Conservation (phyloP, 1,140 invertebrate genomes). For the Drosophila paulistorum region DNA sequence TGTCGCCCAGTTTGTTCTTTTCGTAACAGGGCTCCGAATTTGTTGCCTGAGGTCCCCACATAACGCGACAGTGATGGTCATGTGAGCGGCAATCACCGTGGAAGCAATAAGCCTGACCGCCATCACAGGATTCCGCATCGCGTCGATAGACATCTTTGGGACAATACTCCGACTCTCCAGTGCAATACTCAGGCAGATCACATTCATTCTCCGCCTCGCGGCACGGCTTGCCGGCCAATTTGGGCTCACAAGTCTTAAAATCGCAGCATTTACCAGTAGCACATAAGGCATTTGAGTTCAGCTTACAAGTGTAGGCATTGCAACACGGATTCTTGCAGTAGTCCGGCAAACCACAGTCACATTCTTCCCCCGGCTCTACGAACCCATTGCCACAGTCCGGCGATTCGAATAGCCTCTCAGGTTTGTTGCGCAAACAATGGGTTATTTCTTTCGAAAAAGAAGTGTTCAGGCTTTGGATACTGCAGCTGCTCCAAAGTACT, state of each 20-base stretch:
- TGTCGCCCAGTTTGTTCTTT: conserved; percentile 92
- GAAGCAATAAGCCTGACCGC: conserved; percentile 94
- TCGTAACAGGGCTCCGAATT: conserved; percentile 94
- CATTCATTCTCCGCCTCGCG: conserved; percentile 92
- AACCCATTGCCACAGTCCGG: conserved; percentile 98
- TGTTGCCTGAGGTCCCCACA: conserved; percentile 97
- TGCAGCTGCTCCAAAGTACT: conserved; percentile 95
- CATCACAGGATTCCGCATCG: conserved; percentile 92
- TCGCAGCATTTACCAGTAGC: conserved; percentile 98
- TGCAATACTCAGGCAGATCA: conserved; percentile 98
- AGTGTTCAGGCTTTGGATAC: conserved; percentile 87
- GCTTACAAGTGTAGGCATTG: conserved; percentile 93
- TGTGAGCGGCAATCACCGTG: conserved; percentile 95
- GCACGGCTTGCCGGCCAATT: conserved; percentile 87
- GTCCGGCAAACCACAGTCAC: conserved; percentile 94
- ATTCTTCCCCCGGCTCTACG: conserved; percentile 96
- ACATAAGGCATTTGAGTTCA: conserved; percentile 94
- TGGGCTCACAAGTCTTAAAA: conserved; percentile 83
- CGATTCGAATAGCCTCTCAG: conserved; percentile 89
- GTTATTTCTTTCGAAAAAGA: conserved; percentile 97
- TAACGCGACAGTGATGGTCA: conserved; percentile 95
- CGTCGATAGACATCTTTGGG: conserved; percentile 95
- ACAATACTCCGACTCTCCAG: conserved; percentile 96
- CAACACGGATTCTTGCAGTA: conserved; percentile 95
- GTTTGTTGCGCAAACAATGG: conserved; percentile 94